These are phyloP conservation scores for Cantharis nigra DNA, from an alignment of 2,888 invertebrate species.

Conservation along the genomic window DNA sequence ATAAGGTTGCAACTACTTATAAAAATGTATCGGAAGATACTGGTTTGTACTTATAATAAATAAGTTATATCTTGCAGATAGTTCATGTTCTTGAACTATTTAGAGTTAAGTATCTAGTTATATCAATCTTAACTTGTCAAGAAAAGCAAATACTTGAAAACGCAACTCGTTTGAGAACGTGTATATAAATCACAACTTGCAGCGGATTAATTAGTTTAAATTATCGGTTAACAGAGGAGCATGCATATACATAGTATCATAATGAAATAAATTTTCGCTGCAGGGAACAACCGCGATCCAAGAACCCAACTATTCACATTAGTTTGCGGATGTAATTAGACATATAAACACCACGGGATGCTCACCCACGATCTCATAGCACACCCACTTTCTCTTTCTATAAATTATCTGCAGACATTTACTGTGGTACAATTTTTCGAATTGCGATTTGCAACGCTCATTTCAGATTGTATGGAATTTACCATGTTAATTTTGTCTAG, in stretches of 20 bases:
- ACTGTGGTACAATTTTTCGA: constrained; percentile 3
- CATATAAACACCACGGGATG: constrained; percentile 39
- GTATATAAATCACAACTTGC: constrained; percentile 34
- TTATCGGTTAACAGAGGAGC: constrained; percentile 44
- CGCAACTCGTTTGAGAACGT: constrained; percentile 22
- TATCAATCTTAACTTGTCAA: neutral
- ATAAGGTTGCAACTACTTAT: neutral
- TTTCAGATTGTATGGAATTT: neutral
- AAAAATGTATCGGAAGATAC: neutral
- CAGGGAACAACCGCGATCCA: constrained; percentile 36
- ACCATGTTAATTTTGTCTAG: constrained; percentile 11
- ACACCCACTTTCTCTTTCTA: constrained; percentile 15
- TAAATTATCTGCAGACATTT: neutral
- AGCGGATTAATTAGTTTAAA: constrained; percentile 49
- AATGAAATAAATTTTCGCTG: constrained; percentile 46
- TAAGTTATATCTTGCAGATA: neutral
- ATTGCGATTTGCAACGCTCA: neutral
- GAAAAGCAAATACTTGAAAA: constrained; percentile 10
- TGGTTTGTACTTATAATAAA: neutral
- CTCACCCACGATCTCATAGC: constrained; percentile 34
- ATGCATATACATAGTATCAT: constrained; percentile 40
- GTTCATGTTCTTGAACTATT: neutral
- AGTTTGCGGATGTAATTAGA: constrained; percentile 42
- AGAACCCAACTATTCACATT: constrained; percentile 40
- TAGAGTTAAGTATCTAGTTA: neutral